Percentiles rank a stretch among this genome's conserved stretches.
Evolutionary conservation across 2,888 invertebrate genomes (phyloP).

Genomic region (Parochlus steinenii): DNA sequence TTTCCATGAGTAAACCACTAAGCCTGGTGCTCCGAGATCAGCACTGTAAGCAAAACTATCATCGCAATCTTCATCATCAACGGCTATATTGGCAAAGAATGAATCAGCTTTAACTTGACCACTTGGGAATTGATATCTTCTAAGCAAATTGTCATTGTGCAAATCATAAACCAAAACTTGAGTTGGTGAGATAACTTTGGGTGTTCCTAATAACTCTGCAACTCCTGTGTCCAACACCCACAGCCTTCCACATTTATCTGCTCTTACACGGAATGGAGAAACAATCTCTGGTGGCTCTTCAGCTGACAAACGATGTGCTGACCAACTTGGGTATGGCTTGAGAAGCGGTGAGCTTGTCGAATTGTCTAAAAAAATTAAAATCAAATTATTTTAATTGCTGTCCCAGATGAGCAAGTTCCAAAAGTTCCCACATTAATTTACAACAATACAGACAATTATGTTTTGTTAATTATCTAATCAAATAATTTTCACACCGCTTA

Average conservation of each 20-base stretch:
- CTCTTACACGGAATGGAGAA: conserved; percentile 54
- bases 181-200: conserved; percentile 36
- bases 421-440: conserved; percentile 6
- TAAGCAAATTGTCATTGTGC: conserved; percentile 48
- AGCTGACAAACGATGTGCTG: conserved; percentile 45
- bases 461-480: background rate
- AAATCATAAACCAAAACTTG: conserved; percentile 56
- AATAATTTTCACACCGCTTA: background rate
- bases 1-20: conserved; percentile 62
- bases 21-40: conserved; percentile 48
- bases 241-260: conserved; percentile 57
- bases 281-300: conserved; percentile 44
- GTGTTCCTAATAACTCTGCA: conserved; percentile 38
- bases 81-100: conserved; percentile 57
- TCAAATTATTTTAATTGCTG: conserved; percentile 6
- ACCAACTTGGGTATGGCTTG: conserved; percentile 67
- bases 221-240: conserved; percentile 67
- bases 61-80: conserved; percentile 57
- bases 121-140: conserved; percentile 45
- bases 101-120: conserved; percentile 49
- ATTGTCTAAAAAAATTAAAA: conserved; percentile 37
- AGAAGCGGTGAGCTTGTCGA: conserved; percentile 47
- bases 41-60: conserved; percentile 56
- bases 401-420: conserved; percentile 2
- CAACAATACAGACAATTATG: background rate